These are phyloP conservation scores for Spheniscus mendiculus DNA, from an alignment of 2,113 vertebrate genomes.

Conservation along the genomic window DNA sequence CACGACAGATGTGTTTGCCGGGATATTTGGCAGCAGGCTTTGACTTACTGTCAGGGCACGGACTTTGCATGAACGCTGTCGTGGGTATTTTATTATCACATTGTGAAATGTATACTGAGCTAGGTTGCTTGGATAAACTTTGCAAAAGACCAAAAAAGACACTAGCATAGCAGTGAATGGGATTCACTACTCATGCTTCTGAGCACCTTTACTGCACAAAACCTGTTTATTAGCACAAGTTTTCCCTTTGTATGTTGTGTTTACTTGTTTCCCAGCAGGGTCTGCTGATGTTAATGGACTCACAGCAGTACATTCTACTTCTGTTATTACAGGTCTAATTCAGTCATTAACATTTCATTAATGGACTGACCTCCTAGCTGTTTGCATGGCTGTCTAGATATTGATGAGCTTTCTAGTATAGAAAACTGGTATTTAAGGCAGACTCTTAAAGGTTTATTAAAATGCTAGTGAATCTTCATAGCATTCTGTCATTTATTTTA, in stretches of 20 bases:
- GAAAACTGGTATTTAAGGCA: conserved; percentile 79
- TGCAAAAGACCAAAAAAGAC: neutral
- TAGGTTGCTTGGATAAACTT: neutral
- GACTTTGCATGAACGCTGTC: neutral
- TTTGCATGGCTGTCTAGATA: conserved; percentile 81
- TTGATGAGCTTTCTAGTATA: conserved; percentile 82
- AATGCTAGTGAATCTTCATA: neutral
- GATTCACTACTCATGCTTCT: conserved; percentile 25
- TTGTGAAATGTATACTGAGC: neutral
- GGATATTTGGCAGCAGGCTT: neutral
- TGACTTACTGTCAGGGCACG: accelerated
- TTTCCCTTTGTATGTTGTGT: conserved; percentile 78
- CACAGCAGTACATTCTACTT: conserved; percentile 89
- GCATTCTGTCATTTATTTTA: neutral
- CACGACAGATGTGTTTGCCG: accelerated
- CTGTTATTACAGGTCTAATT: conserved; percentile 96
- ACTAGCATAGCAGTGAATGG: neutral
- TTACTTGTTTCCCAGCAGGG: conserved; percentile 87
- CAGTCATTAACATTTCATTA: conserved; percentile 99
- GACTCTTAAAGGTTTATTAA: conserved; percentile 55
- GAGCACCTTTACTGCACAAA: conserved; percentile 75
- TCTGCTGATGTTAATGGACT: conserved; percentile 93
- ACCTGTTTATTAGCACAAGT: conserved; percentile 70
- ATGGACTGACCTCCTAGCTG: conserved; percentile 89
- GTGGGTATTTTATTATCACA: neutral